Conservation (phyloP, 1,140 invertebrate species). For the Microvelia longipes region DNA sequence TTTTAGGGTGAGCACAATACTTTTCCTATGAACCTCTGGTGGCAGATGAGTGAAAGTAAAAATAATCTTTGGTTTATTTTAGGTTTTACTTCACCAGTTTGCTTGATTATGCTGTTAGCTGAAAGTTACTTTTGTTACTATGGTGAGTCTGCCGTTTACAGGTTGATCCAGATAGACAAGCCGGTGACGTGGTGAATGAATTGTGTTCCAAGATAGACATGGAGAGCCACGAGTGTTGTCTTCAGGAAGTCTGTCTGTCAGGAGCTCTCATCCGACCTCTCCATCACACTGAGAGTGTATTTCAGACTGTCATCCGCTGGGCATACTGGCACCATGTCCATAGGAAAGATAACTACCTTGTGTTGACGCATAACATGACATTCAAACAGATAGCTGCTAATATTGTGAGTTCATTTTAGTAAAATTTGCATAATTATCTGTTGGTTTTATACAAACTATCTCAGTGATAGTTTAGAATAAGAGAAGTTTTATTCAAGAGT, state of each 20-base stretch:
- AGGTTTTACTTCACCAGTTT: too few relatives aligned
- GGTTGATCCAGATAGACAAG: conserved; percentile 60
- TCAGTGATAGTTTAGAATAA: not conserved
- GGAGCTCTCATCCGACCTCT: conserved; percentile 54
- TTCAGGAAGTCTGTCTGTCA: conserved; percentile 60
- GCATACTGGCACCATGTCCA: conserved; percentile 69
- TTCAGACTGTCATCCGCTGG: conserved; percentile 55
- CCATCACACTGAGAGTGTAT: conserved; percentile 58
- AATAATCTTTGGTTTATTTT: too few relatives aligned
- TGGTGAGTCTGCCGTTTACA: too few relatives aligned
- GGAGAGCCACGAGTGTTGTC: conserved; percentile 34
- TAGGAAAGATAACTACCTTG: conserved; percentile 60
- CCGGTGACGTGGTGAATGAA: conserved; percentile 53
- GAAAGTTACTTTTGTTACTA: too few relatives aligned
- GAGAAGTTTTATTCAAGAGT: not conserved
- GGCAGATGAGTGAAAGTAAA: too few relatives aligned
- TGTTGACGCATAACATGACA: conserved; percentile 42
- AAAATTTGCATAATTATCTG: not conserved
- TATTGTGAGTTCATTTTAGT: conserved; percentile 17
- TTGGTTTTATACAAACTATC: not conserved
- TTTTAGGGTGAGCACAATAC: too few relatives aligned
- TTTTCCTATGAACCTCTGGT: too few relatives aligned
- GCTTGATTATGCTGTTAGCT: too few relatives aligned
- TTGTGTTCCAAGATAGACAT: conserved; percentile 25
- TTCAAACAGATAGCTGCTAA: conserved; percentile 36